Base-by-base conservation (phyloP, 1,140 invertebrate species). In the Dinothrombium tinctorium region DNA sequence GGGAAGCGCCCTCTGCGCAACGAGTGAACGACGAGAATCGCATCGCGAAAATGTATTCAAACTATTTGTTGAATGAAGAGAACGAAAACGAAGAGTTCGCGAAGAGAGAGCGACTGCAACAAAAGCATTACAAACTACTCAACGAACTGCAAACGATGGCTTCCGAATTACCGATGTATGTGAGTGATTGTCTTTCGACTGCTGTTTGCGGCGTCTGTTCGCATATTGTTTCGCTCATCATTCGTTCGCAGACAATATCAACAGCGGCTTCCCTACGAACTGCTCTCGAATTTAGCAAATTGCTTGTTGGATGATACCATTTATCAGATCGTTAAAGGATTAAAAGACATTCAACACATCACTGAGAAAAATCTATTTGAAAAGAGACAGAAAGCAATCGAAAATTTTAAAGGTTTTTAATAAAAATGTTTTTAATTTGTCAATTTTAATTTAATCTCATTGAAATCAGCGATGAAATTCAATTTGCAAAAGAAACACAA, bases 271-370 rank as follows among this genome's bases (percentile, higher is more conserved):
- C 76, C 83, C 0, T 81, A 83, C 54, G 83, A 92, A 60, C 59
- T 90, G 15, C 59, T 92, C 0, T 82, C 81, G 0, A 74, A 73
- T 35, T 59, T 94, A 41, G 83, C 84, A 0, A 83, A 82, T 60
- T 77, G 76, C 43, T 60, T 94, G 12, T 56, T 90, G 0, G 87
- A 90, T 56, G 78, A 83, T 47, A 89, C 83, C 2, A 73, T 92
- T 21, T 90, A 89, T 62, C 77, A 86, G 60, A 94, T 92, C 50
- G 84, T 90, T 0, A 77, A 76, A 53, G 77, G 81, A 11, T 56
- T 94, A 19, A 79, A 81, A 67, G 86, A 92, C 58, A 83, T 92
- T 49, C 86, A 94, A 57, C 79, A 87, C 59, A 74, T 87, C 2
- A 90, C 84, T 1, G 87, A 94, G 57, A 84, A 81, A 54, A 78